These are phyloP conservation scores for Mugil cephalus DNA, from an alignment of 2,113 vertebrate genomes.

Conservation along the genomic window DNA sequence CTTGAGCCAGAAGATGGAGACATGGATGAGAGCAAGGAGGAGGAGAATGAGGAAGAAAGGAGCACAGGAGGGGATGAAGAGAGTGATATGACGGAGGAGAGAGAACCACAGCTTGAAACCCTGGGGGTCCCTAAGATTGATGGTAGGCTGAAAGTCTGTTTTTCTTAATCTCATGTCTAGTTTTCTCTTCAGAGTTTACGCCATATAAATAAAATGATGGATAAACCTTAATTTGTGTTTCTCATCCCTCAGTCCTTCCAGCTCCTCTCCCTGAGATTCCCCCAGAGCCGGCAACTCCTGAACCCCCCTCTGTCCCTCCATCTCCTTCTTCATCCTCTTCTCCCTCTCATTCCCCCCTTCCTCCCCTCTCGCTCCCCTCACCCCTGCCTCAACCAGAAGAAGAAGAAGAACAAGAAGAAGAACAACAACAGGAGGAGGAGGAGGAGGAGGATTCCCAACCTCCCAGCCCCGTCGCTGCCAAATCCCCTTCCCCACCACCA, in stretches of 20 bases:
- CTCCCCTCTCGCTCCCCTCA: slow-evolving; percentile 76
- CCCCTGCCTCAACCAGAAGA: slow-evolving; percentile 78
- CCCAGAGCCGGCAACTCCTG: slow-evolving; percentile 57
- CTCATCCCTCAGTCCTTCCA: slow-evolving; percentile 43
- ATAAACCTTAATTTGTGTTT: slow-evolving; percentile 14
- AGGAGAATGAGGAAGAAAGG: slow-evolving; percentile 62
- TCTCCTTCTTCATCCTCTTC: slow-evolving; percentile 69
- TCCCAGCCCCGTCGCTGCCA: slow-evolving; percentile 56
- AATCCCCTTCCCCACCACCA: slow-evolving; percentile 52
- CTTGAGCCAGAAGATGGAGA: slow-evolving; percentile 73
- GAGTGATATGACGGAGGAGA: slow-evolving; percentile 63
- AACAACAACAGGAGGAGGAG: too few species aligned
- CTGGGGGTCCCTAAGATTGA: slow-evolving; percentile 73
- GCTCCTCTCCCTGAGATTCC: slow-evolving; percentile 73
- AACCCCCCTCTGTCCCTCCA: slow-evolving; percentile 66
- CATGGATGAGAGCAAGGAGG: slow-evolving; percentile 67
- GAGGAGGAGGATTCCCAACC: slow-evolving; percentile 64
- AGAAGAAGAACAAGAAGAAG: not conserved
- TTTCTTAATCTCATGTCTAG: slow-evolving; percentile 1
- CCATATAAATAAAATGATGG: not conserved
- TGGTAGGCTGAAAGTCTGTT: slow-evolving; percentile 57
- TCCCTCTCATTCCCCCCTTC: slow-evolving; percentile 71
- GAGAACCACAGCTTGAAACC: slow-evolving; percentile 70
- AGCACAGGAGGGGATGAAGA: slow-evolving; percentile 62
- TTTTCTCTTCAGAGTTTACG: too few species aligned